A percentile compares a stretch with the other conserved stretches of the same genome.
Evolutionary conservation across 2,797 vertebrate species (phyloP).

Genomic region (Myoxocephalus aenaeus): DNA sequence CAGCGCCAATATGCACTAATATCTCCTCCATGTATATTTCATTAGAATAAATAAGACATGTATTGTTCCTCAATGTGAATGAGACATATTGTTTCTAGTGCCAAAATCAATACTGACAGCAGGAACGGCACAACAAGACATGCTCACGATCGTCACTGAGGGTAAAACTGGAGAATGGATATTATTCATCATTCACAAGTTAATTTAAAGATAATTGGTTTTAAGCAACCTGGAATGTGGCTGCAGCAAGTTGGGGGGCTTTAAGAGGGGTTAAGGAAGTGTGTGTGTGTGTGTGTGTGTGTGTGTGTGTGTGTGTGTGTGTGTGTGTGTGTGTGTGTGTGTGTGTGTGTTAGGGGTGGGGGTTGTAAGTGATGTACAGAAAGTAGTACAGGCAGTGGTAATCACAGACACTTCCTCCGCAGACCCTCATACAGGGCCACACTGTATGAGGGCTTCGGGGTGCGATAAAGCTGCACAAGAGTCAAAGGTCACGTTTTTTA

Average conservation of each 20-base stretch:
- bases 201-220: constrained; percentile 27
- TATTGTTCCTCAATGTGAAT: constrained; percentile 19
- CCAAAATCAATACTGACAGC: constrained; percentile 61
- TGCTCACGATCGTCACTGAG: constrained; percentile 30
- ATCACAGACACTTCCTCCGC: constrained; percentile 79
- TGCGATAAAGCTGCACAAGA: constrained; percentile 79
- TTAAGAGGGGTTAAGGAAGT: background rate
- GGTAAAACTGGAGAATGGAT: constrained; percentile 11
- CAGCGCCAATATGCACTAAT: background rate
- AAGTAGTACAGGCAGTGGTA: constrained; percentile 69
- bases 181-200: constrained; percentile 5
- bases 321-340: background rate
- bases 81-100: constrained; percentile 33
- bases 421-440: constrained; percentile 72
- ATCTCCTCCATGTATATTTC: background rate
- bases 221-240: constrained; percentile 51
- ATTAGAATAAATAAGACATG: background rate
- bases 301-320: too few relatives aligned
- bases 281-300: background rate
- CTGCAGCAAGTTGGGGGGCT: constrained; percentile 25
- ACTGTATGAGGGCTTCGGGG: constrained; percentile 81
- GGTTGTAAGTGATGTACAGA: constrained; percentile 55
- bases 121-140: constrained; percentile 48
- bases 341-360: background rate
- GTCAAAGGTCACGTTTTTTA: constrained; percentile 86